phyloP scores from a whole-genome alignment of 2,888 invertebrate species.

The Lycia hirtaria region DNA sequence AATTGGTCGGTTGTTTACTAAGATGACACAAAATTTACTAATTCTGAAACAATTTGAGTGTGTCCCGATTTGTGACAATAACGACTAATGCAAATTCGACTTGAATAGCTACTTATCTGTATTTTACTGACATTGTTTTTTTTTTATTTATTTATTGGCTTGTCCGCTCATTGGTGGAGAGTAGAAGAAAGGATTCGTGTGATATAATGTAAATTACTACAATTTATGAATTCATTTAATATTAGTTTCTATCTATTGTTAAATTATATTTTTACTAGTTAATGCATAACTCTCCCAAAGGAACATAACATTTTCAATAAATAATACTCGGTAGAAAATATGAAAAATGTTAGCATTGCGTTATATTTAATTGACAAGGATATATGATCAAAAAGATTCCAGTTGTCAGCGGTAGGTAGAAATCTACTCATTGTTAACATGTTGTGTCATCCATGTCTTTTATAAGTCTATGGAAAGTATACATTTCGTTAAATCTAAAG shows the following conservation, averaged over 20 bases:
- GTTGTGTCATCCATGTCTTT: too few species aligned
- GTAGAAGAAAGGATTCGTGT: slow-evolving; percentile 68
- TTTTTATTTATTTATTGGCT: slow-evolving; percentile 64
- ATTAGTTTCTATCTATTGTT: slow-evolving; percentile 59
- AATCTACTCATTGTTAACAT: too few species aligned
- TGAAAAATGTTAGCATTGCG: background rate
- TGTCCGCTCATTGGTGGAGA: slow-evolving; percentile 52
- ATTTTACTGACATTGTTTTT: slow-evolving; percentile 20
- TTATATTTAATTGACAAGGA: too few species aligned
- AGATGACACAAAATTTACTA: slow-evolving; percentile 16
- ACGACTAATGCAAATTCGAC: slow-evolving; percentile 41
- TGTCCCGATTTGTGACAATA: slow-evolving; percentile 4
- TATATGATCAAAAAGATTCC: too few species aligned
- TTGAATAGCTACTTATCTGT: slow-evolving; percentile 42
- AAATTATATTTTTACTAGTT: slow-evolving; percentile 58
- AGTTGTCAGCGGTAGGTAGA: too few species aligned
- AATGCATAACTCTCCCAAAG: slow-evolving; percentile 67
- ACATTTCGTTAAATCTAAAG: slow-evolving; percentile 16
- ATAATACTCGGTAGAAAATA: background rate
- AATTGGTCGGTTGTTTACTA: background rate
- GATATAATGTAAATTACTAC: slow-evolving; percentile 79
- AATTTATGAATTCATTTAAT: slow-evolving; percentile 58
- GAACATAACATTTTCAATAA: slow-evolving; percentile 55
- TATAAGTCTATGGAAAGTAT: too few species aligned
- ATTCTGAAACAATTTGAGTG: background rate